These are phyloP conservation scores for Petaurus breviceps DNA, from an alignment of 2,113 vertebrate species.

Conservation along the genomic window DNA sequence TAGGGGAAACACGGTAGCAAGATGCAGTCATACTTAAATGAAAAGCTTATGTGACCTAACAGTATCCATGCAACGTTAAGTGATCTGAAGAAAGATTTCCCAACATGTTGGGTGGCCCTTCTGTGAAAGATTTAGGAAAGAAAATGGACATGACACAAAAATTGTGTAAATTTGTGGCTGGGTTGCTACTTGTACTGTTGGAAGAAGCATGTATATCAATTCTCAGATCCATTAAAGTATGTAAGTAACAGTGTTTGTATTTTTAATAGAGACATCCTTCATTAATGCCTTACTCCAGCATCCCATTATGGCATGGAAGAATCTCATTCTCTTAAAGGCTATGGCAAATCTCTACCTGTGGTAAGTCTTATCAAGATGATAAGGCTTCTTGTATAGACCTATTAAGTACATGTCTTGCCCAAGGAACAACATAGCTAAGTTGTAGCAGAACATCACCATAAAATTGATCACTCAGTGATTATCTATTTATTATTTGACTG, in stretches of 20 bases:
- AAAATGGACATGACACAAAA: background rate
- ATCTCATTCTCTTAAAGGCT: background rate
- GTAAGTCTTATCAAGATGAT: background rate
- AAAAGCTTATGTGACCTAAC: background rate
- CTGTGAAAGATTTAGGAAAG: background rate
- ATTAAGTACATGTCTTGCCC: background rate
- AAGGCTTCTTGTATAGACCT: background rate
- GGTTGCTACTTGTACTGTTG: background rate
- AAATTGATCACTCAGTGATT: background rate
- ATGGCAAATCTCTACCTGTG: background rate
- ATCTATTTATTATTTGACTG: background rate
- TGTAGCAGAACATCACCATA: background rate
- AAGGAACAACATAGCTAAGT: background rate
- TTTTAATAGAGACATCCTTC: conserved; percentile 31
- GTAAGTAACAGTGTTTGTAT: conserved; percentile 28
- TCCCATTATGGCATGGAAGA: background rate
- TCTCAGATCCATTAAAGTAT: background rate
- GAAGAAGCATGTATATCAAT: background rate
- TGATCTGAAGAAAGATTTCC: background rate
- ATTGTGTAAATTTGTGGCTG: background rate
- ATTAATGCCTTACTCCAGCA: background rate
- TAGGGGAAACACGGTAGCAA: too few relatives aligned
- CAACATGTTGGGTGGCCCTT: background rate
- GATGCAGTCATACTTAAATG: background rate
- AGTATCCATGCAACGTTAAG: background rate